phyloP scores from a whole-genome alignment of 1,140 invertebrate species.

The Anoplolepis gracilipes region DNA sequence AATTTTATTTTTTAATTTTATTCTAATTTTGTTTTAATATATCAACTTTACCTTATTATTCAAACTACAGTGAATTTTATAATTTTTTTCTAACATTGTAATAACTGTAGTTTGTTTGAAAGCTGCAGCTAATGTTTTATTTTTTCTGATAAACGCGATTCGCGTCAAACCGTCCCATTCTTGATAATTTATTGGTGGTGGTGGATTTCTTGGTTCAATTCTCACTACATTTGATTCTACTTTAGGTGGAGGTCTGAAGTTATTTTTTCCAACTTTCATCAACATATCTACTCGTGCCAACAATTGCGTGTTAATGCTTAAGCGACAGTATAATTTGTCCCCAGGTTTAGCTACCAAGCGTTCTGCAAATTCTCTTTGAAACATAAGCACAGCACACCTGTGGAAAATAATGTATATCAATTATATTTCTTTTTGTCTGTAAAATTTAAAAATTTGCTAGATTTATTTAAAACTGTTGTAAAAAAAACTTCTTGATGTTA shows the following conservation, averaged over 20 bases:
- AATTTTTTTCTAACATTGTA: constrained; percentile 96
- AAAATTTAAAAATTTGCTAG: constrained; percentile 17
- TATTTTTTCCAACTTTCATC: constrained; percentile 99
- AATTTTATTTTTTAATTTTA: no score
- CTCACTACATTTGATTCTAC: constrained; percentile 99
- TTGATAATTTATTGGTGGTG: constrained; percentile 97
- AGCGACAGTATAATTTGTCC: constrained; percentile 98
- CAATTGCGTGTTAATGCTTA: constrained; percentile 98
- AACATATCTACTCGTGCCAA: constrained; percentile 97
- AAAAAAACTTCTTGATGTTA: not conserved
- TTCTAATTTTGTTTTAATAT: no score
- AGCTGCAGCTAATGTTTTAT: constrained; percentile 95
- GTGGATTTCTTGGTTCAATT: constrained; percentile 98
- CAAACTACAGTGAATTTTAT: constrained; percentile 94
- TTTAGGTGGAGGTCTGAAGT: constrained; percentile 99
- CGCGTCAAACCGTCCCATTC: constrained; percentile 99
- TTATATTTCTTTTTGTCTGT: not conserved
- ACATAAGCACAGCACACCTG: constrained; percentile 99
- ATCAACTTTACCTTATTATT: constrained; percentile 91
- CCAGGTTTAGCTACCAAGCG: constrained; percentile 98
- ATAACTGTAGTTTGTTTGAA: constrained; percentile 95
- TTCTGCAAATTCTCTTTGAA: constrained; percentile 99
- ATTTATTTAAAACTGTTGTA: not conserved
- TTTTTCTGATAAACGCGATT: constrained; percentile 98
- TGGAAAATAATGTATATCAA: constrained; percentile 85